Base-by-base conservation (phyloP, 2,113 vertebrate genomes). In the Collichthys lucidus region DNA sequence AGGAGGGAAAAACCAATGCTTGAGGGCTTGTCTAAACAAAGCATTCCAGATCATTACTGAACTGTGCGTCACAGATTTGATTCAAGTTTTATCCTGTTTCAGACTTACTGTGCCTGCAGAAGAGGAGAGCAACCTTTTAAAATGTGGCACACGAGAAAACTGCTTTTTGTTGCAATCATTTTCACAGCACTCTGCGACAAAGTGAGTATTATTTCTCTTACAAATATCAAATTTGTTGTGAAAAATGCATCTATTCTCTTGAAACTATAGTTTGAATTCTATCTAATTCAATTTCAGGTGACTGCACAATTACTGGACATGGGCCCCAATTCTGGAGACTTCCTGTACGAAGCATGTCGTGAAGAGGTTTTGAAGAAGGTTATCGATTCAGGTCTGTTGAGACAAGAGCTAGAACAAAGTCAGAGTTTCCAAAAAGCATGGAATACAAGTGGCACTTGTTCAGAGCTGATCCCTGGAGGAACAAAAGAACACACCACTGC, bases 331-430 rank as follows among this genome's bases (percentile, higher is more conserved):
- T 74, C 87, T 19, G 80, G 92, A 11, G 93, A 94, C 50, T 74
- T 84, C 52, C 31, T n/a, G 5, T 94, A 91, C 65, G 0, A 3
- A 0, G 61, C 68, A 42, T 95, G 94, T 56, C 53, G 60, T 19
- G 5, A 92, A 2, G 1, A 90, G 11, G 91, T 91, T 81, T 31
- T 91, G 74, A 2, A 89, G 22, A 89, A 29, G n/a, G 74, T 94
- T 14, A 73, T 88, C n/a, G 9, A 71, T 2, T 67, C 78, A 20
- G 91, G 46, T 3, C 11, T 94, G 24, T 59, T 95, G 44, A 2
- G 14, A n/a, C 2, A 29, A 29, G 95, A 95, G 73, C 65, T 94
- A 1, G 47, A 16, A 0, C 0, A 0, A 0, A 87, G 22, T 50
- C 0, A 1, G 4, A 17, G 0, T 2, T 91, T 94, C 75, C 5